Evolutionary conservation across 1,140 invertebrate genomes (phyloP).

Genomic region (Geopemphigus sp.): DNA sequence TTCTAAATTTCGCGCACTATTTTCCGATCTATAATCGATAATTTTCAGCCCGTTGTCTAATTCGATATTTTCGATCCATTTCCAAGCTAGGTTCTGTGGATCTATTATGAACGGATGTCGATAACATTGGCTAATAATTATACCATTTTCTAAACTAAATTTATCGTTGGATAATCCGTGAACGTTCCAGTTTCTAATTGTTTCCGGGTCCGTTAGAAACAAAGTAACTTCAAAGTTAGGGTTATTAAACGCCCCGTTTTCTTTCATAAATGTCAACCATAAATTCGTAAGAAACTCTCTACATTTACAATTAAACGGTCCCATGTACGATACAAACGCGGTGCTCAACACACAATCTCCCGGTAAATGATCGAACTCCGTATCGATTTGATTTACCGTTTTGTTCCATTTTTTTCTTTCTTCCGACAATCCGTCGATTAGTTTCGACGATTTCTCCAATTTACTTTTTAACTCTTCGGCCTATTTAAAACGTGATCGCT

Average conservation of each 20-base stretch:
- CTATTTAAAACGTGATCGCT: slow-evolving; percentile 53
- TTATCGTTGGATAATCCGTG: slow-evolving; percentile 83
- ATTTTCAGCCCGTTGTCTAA: slow-evolving; percentile 76
- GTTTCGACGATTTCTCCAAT: slow-evolving; percentile 68
- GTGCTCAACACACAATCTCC: slow-evolving; percentile 77
- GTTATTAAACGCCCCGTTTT: slow-evolving; percentile 58
- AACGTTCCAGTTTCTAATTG: slow-evolving; percentile 83
- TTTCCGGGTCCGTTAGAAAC: slow-evolving; percentile 77
- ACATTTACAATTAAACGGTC: slow-evolving; percentile 78
- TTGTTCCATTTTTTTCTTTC: slow-evolving; percentile 76
- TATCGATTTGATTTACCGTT: slow-evolving; percentile 66
- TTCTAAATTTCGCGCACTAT: slow-evolving; percentile 79
- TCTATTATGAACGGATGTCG: slow-evolving; percentile 95
- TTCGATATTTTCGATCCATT: slow-evolving; percentile 94
- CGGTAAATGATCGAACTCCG: slow-evolving; percentile 64
- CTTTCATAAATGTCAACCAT: slow-evolving; percentile 61
- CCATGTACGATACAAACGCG: slow-evolving; percentile 80
- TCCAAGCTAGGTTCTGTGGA: slow-evolving; percentile 91
- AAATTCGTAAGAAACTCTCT: slow-evolving; percentile 66
- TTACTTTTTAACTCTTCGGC: slow-evolving; percentile 67
- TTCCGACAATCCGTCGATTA: slow-evolving; percentile 71
- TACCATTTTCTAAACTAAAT: slow-evolving; percentile 91
- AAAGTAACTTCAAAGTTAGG: slow-evolving; percentile 65
- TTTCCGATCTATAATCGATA: slow-evolving; percentile 78
- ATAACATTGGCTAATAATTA: slow-evolving; percentile 80